phyloP scores from a whole-genome alignment of 2,888 invertebrate genomes.

The Clusia tigrina region DNA sequence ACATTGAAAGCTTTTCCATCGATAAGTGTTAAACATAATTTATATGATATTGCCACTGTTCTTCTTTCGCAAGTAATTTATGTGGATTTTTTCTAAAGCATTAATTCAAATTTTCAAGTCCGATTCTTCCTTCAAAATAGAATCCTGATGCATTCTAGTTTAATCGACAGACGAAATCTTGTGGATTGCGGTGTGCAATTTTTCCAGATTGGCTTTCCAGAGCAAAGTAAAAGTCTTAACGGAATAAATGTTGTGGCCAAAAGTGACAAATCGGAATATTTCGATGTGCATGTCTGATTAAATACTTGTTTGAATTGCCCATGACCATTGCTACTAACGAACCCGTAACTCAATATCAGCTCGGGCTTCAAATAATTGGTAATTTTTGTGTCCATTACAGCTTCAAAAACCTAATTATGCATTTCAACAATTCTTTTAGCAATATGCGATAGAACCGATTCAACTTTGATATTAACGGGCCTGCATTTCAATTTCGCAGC shows the following conservation, averaged over 20 bases:
- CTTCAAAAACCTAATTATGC: slow-evolving; percentile 6
- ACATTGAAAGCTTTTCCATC: too few species aligned
- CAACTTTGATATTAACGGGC: background rate
- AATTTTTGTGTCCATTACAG: slow-evolving; percentile 1
- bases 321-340: background rate
- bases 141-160: too few species aligned
- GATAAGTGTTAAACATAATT: too few species aligned
- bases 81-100: too few species aligned
- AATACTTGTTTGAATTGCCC: slow-evolving; percentile 6
- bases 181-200: too few species aligned
- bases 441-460: slow-evolving; percentile 6
- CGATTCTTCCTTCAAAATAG: too few species aligned
- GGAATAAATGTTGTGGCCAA: background rate
- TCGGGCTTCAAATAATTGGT: slow-evolving; percentile 7
- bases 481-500: slow-evolving; percentile 23
- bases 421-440: slow-evolving; percentile 11
- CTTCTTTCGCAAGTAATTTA: too few species aligned
- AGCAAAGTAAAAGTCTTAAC: too few species aligned
- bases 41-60: too few species aligned
- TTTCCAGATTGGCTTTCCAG: too few species aligned
- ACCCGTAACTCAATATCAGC: slow-evolving; percentile 12
- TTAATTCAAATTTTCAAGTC: too few species aligned
- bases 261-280: background rate
- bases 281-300: background rate
- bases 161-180: too few species aligned